Conservation (phyloP, 1,140 invertebrate species). For the Sycophaga agraensis region DNA sequence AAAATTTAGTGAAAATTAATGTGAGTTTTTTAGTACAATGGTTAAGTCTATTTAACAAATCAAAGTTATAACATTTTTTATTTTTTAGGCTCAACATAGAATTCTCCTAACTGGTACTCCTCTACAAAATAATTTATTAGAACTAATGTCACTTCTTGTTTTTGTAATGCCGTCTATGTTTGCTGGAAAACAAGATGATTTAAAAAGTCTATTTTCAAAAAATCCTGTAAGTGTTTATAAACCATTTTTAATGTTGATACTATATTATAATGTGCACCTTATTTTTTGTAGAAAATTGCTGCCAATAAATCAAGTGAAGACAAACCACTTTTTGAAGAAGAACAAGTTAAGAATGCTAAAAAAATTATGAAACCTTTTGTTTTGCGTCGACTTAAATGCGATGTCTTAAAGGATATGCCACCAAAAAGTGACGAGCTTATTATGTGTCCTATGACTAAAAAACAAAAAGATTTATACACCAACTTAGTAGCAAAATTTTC, state of each 20-base stretch:
- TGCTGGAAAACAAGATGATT: constrained; percentile 80
- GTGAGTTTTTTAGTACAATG: constrained; percentile 53
- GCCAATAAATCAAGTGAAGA: constrained; percentile 58
- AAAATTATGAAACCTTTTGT: constrained; percentile 96
- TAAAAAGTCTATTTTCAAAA: constrained; percentile 84
- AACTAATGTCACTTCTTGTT: constrained; percentile 91
- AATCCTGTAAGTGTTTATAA: constrained; percentile 60
- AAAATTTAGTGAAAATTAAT: constrained; percentile 85
- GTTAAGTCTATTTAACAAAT: not conserved
- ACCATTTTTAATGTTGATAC: constrained; percentile 16
- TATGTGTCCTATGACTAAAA: constrained; percentile 65
- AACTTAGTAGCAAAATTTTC: constrained; percentile 74
- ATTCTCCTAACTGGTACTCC: constrained; percentile 90
- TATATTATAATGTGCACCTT: no score
- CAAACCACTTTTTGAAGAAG: constrained; percentile 78
- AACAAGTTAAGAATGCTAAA: constrained; percentile 90
- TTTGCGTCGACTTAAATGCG: constrained; percentile 82
- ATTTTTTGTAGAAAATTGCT: constrained; percentile 45
- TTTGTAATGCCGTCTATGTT: constrained; percentile 97
- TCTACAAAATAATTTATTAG: constrained; percentile 93
- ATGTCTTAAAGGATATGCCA: constrained; percentile 82
- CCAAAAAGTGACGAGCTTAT: constrained; percentile 74
- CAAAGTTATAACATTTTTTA: constrained; percentile 31
- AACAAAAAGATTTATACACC: constrained; percentile 76
- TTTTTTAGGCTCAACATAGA: constrained; percentile 72